A percentile compares a stretch with the other conserved stretches of the same genome.
phyloP scores from a whole-genome alignment of 1,140 invertebrate genomes.

The Pissodes strobi region DNA sequence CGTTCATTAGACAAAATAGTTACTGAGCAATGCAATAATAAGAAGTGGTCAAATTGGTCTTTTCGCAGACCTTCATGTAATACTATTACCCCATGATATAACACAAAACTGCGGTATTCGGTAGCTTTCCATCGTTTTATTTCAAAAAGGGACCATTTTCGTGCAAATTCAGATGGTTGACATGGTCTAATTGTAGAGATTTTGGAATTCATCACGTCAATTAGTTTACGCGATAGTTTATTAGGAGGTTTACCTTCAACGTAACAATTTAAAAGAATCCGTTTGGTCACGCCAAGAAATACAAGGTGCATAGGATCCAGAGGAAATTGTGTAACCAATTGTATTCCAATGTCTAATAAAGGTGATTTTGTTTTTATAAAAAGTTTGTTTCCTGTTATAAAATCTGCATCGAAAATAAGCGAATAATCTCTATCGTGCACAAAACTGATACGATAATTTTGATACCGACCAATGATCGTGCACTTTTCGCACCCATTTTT shows the following conservation, averaged over 20 bases:
- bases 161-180: neutral
- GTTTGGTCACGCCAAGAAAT: neutral
- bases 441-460: no score
- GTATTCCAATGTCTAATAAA: no score
- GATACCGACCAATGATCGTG: no score
- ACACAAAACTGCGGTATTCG: no score
- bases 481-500: neutral
- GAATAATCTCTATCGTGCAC: neutral
- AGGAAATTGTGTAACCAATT: neutral
- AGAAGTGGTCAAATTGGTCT: neutral
- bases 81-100: no score
- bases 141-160: neutral
- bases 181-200: no score
- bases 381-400: neutral
- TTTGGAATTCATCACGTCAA: no score
- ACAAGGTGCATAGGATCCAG: neutral
- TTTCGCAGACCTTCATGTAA: no score
- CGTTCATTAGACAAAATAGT: neutral
- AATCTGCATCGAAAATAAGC: neutral
- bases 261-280: neutral
- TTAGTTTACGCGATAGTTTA: neutral
- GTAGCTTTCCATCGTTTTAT: neutral
- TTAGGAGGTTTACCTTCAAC: neutral
- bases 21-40: neutral
- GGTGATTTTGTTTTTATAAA: no score